Evolutionary conservation across 1,140 invertebrate species (phyloP), one percentile per base, ranked within the genome.

Genomic region (Brachionus rubens): DNA sequence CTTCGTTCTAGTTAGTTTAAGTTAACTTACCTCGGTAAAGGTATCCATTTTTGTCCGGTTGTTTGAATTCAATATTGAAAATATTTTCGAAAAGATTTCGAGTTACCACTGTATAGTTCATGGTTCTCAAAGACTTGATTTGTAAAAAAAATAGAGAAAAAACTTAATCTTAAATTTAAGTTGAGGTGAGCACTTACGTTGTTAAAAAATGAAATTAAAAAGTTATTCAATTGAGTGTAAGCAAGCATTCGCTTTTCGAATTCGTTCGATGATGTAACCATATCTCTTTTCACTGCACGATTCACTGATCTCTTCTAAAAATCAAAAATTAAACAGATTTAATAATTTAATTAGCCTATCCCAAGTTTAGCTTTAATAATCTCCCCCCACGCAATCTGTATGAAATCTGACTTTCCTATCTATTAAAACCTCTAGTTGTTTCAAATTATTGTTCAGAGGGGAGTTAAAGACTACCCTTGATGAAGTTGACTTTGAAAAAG

Each of bases 161-260:
- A 28, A 21, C n/a, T 54, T 5, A 2, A 88, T 43, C 30, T 16
- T 50, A 24, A 36, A 16, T 10, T 24, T 14, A 48, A 52, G 65
- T 77, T 56, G 33, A 65, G 24, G 2, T 75, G 78, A 84, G 16
- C 4, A 19, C 54, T 85, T 83, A 89, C 90, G 84, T 93, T 91
- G 85, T 93, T 91, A 19, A 93, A 85, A 80, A 92, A 92, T 26
- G 89, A 87, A 52, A 88, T 88, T 14, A 94, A 82, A 83, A 92
- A 93, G 78, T 88, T 87, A 82, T 91, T 94, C 56, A 93, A 68
- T 88, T 89, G n/a, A 86, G 84, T 82, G 91, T 77, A 91, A 83
- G 10, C 68, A 14, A 50, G 6, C 46, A 54, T 40, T 40, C 33
- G 30, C 19, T 48, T 72, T 33, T 72, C 68, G 30, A 30, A 54